Conservation (phyloP, 2,113 vertebrate genomes). For the Pelusios castaneus region DNA sequence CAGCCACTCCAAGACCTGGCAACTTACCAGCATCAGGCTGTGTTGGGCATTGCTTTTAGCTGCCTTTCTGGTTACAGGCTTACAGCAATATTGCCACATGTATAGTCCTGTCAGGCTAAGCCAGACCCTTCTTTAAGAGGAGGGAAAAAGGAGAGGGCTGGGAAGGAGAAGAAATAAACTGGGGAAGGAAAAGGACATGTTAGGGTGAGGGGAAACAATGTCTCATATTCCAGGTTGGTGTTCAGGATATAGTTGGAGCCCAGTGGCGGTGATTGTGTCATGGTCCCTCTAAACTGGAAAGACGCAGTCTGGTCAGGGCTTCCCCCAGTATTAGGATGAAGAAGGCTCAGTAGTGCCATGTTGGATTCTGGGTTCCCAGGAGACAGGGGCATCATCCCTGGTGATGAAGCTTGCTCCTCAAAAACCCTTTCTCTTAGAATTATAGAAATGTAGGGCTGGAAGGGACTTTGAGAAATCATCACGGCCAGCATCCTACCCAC, state of each 20-base stretch:
- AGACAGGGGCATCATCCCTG: not conserved
- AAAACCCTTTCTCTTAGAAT: not conserved
- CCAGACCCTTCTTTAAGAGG: not conserved
- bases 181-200: not conserved
- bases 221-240: not conserved
- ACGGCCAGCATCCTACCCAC: not conserved
- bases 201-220: not conserved
- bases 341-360: not conserved
- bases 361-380: not conserved
- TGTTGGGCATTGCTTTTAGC: not conserved
- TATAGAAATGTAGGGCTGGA: not conserved
- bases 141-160: not conserved
- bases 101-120: not conserved
- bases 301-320: not conserved
- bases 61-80: not conserved
- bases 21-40: not conserved
- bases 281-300: not conserved
- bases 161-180: not conserved
- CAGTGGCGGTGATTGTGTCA: not conserved
- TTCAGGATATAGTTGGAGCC: not conserved
- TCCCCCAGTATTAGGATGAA: not conserved
- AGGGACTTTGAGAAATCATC: not conserved
- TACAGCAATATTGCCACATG: not conserved
- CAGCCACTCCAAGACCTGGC: not conserved
- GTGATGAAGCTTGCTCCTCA: not conserved